A percentile compares a stretch with the other conserved stretches of the same genome.
Conservation (phyloP, 1,140 invertebrate genomes). For the Chymomyza costata region DNA sequence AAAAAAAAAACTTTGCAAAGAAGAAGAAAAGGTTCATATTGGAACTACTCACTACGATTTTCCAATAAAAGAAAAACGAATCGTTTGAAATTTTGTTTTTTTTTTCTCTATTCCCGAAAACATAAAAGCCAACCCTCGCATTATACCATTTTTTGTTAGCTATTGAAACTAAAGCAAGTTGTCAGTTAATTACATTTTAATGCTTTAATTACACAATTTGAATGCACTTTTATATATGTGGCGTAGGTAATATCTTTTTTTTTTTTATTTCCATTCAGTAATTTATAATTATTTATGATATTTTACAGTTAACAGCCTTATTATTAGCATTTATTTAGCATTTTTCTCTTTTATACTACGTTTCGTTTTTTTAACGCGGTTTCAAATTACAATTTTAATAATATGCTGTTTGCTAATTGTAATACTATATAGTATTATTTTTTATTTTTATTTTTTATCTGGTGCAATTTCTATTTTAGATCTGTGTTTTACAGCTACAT, state of each 20-base stretch:
- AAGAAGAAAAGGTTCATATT: too few species aligned
- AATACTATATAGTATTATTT: constrained; percentile 24
- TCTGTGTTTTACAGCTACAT: too few species aligned
- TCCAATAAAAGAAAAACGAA: too few species aligned
- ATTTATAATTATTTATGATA: constrained; percentile 62
- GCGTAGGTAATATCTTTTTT: constrained; percentile 28
- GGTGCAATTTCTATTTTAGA: constrained; percentile 27
- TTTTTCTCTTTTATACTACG: constrained; percentile 1
- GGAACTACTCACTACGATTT: too few species aligned
- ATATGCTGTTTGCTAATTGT: constrained; percentile 18
- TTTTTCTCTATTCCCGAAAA: too few species aligned
- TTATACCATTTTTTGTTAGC: constrained; percentile 46
- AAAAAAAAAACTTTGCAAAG: too few species aligned
- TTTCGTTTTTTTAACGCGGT: constrained; percentile 32
- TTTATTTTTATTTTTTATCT: constrained; percentile 13
- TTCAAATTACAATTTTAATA: constrained; percentile 34
- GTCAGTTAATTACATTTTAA: constrained; percentile 62
- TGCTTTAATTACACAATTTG: constrained; percentile 63
- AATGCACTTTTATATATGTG: constrained; percentile 34
- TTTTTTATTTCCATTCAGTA: constrained; percentile 16
- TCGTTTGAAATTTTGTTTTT: too few species aligned
- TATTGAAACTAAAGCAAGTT: constrained; percentile 63
- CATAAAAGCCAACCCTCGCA: too few species aligned
- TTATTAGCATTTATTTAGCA: constrained; percentile 67
- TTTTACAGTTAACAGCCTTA: constrained; percentile 75